Conservation (phyloP, 2,888 invertebrate species). For the Leptopilina drosophilae region DNA sequence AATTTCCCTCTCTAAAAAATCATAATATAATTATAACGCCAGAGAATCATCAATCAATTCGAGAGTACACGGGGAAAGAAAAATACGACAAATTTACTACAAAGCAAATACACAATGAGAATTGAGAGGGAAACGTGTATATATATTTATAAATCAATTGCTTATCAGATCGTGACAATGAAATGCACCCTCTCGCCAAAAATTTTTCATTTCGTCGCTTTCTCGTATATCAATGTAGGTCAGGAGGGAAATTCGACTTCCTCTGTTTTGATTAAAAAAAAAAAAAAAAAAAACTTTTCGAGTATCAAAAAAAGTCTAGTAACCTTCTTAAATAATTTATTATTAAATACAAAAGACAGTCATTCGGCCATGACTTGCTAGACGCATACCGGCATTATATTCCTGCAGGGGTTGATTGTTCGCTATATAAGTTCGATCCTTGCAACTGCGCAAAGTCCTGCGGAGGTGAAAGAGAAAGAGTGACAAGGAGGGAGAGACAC, state of each 20-base stretch:
- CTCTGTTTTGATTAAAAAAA: conserved; percentile 35
- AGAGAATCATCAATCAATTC: too few species aligned
- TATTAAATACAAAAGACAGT: neutral
- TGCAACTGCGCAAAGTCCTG: conserved; percentile 68
- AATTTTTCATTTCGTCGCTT: neutral
- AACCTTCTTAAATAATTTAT: conserved; percentile 6
- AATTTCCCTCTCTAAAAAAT: too few species aligned
- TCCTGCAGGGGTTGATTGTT: conserved; percentile 35
- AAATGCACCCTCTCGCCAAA: neutral
- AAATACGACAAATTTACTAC: too few species aligned
- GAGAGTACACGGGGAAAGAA: too few species aligned
- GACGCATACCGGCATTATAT: conserved; percentile 24
- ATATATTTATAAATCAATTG: too few species aligned
- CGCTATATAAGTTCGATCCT: conserved; percentile 42
- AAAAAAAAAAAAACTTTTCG: neutral
- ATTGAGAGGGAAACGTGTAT: too few species aligned
- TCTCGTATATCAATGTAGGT: conserved; percentile 46
- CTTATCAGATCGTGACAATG: too few species aligned
- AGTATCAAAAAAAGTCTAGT: conserved; percentile 9
- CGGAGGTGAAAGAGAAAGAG: conserved; percentile 41
- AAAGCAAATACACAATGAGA: too few species aligned
- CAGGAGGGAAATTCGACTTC: conserved; percentile 49
- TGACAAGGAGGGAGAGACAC: conserved; percentile 19
- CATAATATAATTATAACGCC: too few species aligned
- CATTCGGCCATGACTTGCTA: conserved; percentile 13